These are phyloP conservation scores for Scrobipalpa atriplicella DNA, from an alignment of 2,888 invertebrate genomes.

Conservation along the genomic window DNA sequence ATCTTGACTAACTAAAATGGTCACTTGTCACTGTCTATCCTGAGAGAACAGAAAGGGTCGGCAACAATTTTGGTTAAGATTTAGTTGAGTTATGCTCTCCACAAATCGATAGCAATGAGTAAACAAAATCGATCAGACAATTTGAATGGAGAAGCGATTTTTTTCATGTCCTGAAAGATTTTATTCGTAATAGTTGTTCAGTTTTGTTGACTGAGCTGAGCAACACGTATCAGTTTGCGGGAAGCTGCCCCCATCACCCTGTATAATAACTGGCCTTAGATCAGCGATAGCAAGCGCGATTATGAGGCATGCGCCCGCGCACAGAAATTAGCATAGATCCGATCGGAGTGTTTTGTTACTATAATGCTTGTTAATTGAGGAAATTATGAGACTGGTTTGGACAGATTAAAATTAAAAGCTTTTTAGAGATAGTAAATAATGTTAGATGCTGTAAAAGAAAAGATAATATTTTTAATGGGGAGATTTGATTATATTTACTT, in stretches of 20 bases:
- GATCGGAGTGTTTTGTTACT: conserved; percentile 35
- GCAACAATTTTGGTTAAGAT: too few species aligned
- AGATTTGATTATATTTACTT: neutral
- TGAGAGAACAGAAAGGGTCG: too few species aligned
- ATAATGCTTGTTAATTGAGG: conserved; percentile 23
- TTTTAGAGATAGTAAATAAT: neutral
- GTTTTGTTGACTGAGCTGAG: too few species aligned
- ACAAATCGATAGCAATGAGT: too few species aligned
- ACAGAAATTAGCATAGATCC: conserved; percentile 42
- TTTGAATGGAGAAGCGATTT: too few species aligned
- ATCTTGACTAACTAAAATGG: too few species aligned
- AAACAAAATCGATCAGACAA: too few species aligned
- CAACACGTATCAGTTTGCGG: too few species aligned
- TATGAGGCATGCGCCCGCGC: conserved; percentile 35
- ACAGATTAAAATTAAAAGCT: conserved; percentile 14
- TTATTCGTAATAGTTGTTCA: too few species aligned
- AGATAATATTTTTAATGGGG: neutral
- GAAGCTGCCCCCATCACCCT: neutral
- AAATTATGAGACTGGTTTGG: conserved; percentile 13
- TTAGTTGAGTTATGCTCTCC: too few species aligned
- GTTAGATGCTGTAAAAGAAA: neutral
- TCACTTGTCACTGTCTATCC: too few species aligned
- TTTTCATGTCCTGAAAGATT: too few species aligned
- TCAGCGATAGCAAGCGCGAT: conserved; percentile 32
- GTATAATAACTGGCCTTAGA: neutral